Evolutionary conservation across 2,113 vertebrate species (phyloP).

Genomic region (Pongo pygmaeus): DNA sequence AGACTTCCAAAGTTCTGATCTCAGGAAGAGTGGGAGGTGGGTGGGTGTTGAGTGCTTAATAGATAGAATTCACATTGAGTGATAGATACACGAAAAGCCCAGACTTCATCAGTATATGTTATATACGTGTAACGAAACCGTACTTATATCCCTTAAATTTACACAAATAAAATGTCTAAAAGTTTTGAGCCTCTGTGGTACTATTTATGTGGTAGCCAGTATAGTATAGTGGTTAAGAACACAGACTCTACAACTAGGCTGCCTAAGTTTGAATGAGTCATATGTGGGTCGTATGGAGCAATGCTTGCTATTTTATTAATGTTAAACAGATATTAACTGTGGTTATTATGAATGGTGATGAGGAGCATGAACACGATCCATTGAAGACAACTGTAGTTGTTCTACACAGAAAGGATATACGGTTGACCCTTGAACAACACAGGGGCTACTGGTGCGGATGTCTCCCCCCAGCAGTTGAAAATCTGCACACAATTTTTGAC

Average conservation of each 20-base stretch:
- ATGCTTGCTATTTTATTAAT: background rate
- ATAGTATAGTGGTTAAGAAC: background rate
- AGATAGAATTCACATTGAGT: too few species aligned
- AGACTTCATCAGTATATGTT: too few species aligned
- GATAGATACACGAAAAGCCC: too few species aligned
- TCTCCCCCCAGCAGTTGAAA: background rate
- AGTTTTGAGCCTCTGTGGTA: background rate
- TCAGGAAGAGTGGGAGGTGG: too few species aligned
- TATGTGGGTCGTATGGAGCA: background rate
- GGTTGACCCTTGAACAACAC: background rate
- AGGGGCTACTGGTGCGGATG: background rate
- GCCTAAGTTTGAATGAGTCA: background rate
- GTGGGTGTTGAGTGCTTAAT: too few species aligned
- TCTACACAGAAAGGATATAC: background rate
- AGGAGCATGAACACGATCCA: background rate
- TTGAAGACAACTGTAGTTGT: background rate
- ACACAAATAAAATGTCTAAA: too few species aligned
- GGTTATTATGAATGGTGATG: background rate
- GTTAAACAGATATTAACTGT: background rate
- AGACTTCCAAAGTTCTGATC: background rate
- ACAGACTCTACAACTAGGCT: background rate
- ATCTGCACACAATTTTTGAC: background rate
- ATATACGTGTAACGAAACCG: too few species aligned
- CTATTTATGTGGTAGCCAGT: background rate
- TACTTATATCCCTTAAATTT: too few species aligned